Evolutionary conservation across 2,888 invertebrate species (phyloP).

Genomic region (Crematogaster levior): DNA sequence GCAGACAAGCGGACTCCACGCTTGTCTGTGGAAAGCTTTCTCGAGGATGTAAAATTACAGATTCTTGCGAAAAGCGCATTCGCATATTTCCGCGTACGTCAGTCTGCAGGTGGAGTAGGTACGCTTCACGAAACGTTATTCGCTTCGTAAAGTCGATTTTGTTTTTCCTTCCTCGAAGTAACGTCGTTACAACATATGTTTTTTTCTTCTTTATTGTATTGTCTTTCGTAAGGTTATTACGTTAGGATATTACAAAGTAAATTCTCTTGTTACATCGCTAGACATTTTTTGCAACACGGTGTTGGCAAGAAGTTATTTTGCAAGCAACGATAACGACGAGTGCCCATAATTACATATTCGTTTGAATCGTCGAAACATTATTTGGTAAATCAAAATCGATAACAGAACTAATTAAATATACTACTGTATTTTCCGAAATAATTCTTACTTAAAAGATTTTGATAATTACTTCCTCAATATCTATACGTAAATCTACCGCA

Average conservation of each 20-base stretch:
- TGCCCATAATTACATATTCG: background rate
- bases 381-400: background rate
- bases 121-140: background rate
- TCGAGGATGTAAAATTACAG: slow-evolving; percentile 1
- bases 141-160: background rate
- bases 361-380: background rate
- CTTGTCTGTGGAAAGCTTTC: slow-evolving; percentile 1
- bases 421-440: background rate
- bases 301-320: slow-evolving; percentile 3
- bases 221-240: background rate
- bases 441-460: background rate
- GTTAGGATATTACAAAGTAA: slow-evolving; percentile 1
- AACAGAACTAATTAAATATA: background rate
- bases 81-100: background rate
- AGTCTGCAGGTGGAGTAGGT: background rate
- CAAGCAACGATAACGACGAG: slow-evolving; percentile 1
- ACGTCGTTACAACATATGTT: too few relatives aligned
- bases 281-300: background rate
- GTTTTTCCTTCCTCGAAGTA: background rate
- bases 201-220: too few relatives aligned
- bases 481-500: background rate
- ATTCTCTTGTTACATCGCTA: slow-evolving; percentile 3
- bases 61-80: background rate
- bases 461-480: background rate
- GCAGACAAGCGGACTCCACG: background rate